Evolutionary conservation across 2,113 vertebrate genomes (phyloP), one percentile per base, ranked within the genome.

Genomic region (Eolophus roseicapilla): DNA sequence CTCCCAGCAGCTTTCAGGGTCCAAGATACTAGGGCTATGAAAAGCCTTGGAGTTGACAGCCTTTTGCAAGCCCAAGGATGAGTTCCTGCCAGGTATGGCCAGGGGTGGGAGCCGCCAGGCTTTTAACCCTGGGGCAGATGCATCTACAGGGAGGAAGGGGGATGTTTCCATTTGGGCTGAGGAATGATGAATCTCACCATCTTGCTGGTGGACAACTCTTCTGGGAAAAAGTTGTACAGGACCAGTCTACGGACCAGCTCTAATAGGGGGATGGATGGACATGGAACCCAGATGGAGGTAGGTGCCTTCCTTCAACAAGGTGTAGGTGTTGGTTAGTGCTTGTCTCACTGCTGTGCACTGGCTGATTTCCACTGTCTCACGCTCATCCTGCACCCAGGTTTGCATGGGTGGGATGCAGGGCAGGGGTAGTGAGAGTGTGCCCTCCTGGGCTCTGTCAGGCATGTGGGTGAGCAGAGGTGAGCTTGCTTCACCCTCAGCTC

Each of bases 381-480:
- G 9, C n/a, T 82, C 13, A 2, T 74, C 37, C 41, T 67, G 28
- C 6, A 18, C 41, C 31, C 49, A n/a, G 29, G 10, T 69, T 50
- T 65, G 17, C 57, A 20, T 7, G 17, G 71, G 5, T 82, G 10
- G 33, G 21, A 18, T 13, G 33, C 0, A 1, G 57, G 6, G 10
- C 3, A 8, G 23, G 17, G 29, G 10, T 17, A 53, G 37, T 0
- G 1, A 1, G 1, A 0, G 0, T 24, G 4, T 29, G 17, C 17
- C 16, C 63, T 39, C 35, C 24, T 2, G 1, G 21, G 37, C 44
- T 67, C 21, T 6, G 29, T 44, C 31, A 44, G 46, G 13, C 5
- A 1, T 5, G 16, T 44, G 68, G 44, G 7, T 18, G 74, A 39
- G 39, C 0, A 0, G 20, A 35, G n/a, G 11, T 2, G 1, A 43